phyloP scores from a whole-genome alignment of 2,113 vertebrate genomes.

The Melanostigma gelatinosum region DNA sequence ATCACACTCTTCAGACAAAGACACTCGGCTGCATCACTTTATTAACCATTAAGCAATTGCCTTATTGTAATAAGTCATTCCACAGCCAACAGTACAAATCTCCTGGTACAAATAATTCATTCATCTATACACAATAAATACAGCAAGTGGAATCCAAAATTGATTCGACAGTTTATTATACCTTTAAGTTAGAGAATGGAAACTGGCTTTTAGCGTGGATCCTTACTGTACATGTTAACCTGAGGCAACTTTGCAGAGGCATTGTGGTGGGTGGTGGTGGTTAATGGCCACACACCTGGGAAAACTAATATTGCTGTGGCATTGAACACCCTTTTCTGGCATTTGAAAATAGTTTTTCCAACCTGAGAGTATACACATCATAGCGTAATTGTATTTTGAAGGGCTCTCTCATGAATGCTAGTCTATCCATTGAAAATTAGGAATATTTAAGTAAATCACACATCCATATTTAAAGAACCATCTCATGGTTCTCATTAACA shows the following conservation, averaged over 20 bases:
- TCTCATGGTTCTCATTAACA: not conserved
- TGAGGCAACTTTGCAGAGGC: constrained; percentile 74
- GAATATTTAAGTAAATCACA: not conserved
- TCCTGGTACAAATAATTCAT: constrained; percentile 62
- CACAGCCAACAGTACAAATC: constrained; percentile 62
- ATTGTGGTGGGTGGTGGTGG: constrained; percentile 54
- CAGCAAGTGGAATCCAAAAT: constrained; percentile 56
- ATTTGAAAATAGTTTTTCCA: constrained; percentile 17
- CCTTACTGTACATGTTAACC: constrained; percentile 61
- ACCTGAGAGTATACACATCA: constrained; percentile 53
- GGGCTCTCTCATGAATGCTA: not conserved
- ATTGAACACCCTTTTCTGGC: constrained; percentile 11
- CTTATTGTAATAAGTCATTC: constrained; percentile 42
- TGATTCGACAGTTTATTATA: constrained; percentile 34
- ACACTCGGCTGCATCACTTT: constrained; percentile 48
- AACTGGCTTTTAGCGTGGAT: constrained; percentile 36
- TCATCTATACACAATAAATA: constrained; percentile 59
- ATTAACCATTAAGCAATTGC: constrained; percentile 51
- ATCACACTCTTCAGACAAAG: not conserved
- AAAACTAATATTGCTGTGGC: constrained; percentile 62
- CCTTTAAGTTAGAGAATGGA: constrained; percentile 17
- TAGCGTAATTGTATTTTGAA: not conserved
- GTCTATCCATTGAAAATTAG: not conserved
- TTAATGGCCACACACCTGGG: constrained; percentile 48
- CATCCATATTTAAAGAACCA: not conserved